Evolutionary conservation across 2,888 invertebrate genomes (phyloP).

Genomic region (Caenorhabditis imperialis): DNA sequence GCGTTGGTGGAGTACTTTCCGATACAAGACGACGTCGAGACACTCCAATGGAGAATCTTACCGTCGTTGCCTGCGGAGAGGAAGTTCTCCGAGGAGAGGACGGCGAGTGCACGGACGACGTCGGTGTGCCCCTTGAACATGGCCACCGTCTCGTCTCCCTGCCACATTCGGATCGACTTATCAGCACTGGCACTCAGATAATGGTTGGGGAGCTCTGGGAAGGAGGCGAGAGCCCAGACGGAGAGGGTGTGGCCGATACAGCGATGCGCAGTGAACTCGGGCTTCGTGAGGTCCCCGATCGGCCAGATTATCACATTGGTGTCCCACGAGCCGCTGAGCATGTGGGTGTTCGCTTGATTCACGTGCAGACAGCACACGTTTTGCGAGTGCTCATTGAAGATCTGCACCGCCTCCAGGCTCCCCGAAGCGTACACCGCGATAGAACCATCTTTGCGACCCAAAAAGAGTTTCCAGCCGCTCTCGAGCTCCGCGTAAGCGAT

Average conservation of each 20-base stretch:
- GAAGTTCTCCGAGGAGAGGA: conserved; percentile 85
- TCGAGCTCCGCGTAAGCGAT: conserved; percentile 58
- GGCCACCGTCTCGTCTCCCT: conserved; percentile 82
- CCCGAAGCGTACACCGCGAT: conserved; percentile 66
- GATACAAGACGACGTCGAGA: conserved; percentile 86
- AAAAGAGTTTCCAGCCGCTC: conserved; percentile 61
- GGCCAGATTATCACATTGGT: conserved; percentile 89
- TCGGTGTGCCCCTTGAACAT: conserved; percentile 87
- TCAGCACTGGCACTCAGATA: conserved; percentile 93
- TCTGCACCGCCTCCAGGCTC: conserved; percentile 36
- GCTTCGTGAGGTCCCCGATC: conserved; percentile 41
- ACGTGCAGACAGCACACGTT: conserved; percentile 80
- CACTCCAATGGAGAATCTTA: conserved; percentile 87
- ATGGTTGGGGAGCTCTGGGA: conserved; percentile 54
- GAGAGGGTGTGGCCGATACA: conserved; percentile 83
- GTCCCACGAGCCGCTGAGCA: conserved; percentile 94
- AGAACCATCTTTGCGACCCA: conserved; percentile 66
- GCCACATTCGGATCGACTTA: conserved; percentile 90
- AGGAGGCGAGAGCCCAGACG: conserved; percentile 85
- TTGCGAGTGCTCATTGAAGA: conserved; percentile 53
- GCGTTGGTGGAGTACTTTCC: conserved; percentile 78
- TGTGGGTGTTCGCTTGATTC: conserved; percentile 80
- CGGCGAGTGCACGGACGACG: conserved; percentile 88
- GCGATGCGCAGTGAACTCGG: conserved; percentile 78
- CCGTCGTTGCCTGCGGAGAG: conserved; percentile 94